Conservation (phyloP, 2,888 invertebrate genomes). For the Alloscopus bannaensis region DNA sequence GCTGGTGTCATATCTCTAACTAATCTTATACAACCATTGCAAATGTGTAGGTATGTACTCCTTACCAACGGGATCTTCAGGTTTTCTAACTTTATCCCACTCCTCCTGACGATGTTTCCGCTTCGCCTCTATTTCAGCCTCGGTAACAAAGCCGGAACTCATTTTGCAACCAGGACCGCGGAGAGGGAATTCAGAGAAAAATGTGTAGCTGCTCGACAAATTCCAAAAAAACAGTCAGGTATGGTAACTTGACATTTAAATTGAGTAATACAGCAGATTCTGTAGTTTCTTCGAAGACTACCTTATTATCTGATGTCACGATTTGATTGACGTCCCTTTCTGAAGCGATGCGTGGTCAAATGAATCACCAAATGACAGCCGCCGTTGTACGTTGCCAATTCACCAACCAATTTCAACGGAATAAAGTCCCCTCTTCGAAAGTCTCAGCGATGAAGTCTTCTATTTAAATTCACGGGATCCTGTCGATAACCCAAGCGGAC, state of each 20-base stretch:
- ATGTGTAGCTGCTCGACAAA: too few relatives aligned
- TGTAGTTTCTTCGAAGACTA: too few relatives aligned
- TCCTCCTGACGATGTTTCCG: constrained; percentile 91
- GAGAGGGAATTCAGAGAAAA: too few relatives aligned
- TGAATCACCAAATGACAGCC: too few relatives aligned
- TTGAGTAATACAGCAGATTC: too few relatives aligned
- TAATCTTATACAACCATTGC: constrained; percentile 2
- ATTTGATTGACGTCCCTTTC: too few relatives aligned
- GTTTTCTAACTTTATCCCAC: constrained; percentile 96
- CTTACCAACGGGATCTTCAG: constrained; percentile 91
- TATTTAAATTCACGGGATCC: constrained; percentile 5
- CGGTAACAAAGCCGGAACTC: constrained; percentile 95
- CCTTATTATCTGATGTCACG: too few relatives aligned
- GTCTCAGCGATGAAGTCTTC: neutral
- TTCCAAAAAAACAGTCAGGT: too few relatives aligned
- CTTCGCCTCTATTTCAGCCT: constrained; percentile 89
- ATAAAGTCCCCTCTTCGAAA: neutral
- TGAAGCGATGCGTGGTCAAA: too few relatives aligned
- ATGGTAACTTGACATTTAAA: too few relatives aligned
- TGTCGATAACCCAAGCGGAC: neutral
- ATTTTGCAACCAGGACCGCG: too few relatives aligned
- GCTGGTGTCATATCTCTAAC: constrained; percentile 5
- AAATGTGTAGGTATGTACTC: neutral
- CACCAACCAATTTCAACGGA: neutral
- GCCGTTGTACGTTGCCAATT: too few relatives aligned